These are phyloP conservation scores for Dicrurus megarhynchus DNA, from an alignment of 2,113 vertebrate species.

Conservation along the genomic window DNA sequence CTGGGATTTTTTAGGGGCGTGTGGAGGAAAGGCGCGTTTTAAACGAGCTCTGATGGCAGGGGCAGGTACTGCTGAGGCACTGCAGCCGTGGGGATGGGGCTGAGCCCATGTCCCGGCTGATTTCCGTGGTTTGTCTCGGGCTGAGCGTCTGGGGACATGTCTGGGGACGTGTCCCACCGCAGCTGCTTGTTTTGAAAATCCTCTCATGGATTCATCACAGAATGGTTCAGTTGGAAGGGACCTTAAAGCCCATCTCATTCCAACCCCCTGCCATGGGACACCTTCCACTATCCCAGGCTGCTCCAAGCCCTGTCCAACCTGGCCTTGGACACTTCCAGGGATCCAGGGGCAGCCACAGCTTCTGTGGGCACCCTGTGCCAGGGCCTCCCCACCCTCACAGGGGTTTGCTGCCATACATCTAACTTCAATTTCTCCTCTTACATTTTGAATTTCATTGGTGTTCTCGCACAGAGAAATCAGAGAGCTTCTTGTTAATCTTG, in stretches of 20 bases:
- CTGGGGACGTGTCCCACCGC: background rate
- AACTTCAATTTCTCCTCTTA: background rate
- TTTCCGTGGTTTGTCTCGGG: background rate
- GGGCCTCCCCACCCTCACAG: background rate
- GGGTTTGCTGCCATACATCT: background rate
- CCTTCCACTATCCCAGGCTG: fast-evolving
- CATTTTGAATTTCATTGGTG: background rate
- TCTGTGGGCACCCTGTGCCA: background rate
- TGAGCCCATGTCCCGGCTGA: fast-evolving
- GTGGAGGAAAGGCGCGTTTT: background rate
- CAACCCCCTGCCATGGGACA: background rate
- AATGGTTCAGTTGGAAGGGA: background rate
- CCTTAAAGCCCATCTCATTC: fast-evolving
- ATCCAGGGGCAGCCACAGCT: background rate
- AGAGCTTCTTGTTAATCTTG: background rate
- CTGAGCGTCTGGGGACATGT: fast-evolving
- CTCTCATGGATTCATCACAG: fast-evolving
- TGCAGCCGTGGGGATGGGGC: background rate
- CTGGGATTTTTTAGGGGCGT: background rate
- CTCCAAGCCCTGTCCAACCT: fast-evolving
- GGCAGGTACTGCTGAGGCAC: background rate
- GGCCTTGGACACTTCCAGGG: background rate
- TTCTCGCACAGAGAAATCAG: background rate
- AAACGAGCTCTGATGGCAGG: background rate
- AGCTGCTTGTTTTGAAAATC: background rate